phyloP scores from a whole-genome alignment of 1,140 invertebrate species.

The Chironomus tepperi region DNA sequence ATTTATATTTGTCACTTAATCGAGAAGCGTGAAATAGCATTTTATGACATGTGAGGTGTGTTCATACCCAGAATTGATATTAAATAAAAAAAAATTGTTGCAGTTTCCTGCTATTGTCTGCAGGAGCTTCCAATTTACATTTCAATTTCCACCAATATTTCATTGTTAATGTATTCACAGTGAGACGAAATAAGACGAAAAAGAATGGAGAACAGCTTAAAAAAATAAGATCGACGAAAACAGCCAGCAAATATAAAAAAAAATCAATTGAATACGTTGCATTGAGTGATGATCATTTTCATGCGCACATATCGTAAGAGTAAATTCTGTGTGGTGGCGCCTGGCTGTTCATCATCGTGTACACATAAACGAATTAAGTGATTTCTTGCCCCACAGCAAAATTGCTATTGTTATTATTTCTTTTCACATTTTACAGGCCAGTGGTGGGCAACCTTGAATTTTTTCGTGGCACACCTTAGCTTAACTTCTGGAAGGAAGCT shows the following conservation, averaged over 20 bases:
- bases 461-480: too few species aligned
- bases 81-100: background rate
- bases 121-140: background rate
- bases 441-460: too few species aligned
- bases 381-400: background rate
- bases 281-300: background rate
- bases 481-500: too few species aligned
- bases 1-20: constrained; percentile 22
- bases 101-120: constrained; percentile 17
- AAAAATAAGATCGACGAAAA: background rate
- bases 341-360: background rate
- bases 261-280: constrained; percentile 2
- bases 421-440: too few species aligned
- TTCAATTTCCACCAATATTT: constrained; percentile 14
- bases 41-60: constrained; percentile 6
- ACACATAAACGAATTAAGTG: constrained; percentile 13
- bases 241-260: background rate
- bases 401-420: too few species aligned
- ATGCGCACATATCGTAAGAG: background rate
- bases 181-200: too few species aligned
- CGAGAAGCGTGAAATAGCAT: constrained; percentile 19
- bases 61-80: background rate
- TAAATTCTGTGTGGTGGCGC: background rate
- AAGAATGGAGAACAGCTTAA: too few species aligned
- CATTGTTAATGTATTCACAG: background rate